These are phyloP conservation scores for Typhlichthys subterraneus DNA, from an alignment of 2,797 vertebrate species.

Conservation along the genomic window DNA sequence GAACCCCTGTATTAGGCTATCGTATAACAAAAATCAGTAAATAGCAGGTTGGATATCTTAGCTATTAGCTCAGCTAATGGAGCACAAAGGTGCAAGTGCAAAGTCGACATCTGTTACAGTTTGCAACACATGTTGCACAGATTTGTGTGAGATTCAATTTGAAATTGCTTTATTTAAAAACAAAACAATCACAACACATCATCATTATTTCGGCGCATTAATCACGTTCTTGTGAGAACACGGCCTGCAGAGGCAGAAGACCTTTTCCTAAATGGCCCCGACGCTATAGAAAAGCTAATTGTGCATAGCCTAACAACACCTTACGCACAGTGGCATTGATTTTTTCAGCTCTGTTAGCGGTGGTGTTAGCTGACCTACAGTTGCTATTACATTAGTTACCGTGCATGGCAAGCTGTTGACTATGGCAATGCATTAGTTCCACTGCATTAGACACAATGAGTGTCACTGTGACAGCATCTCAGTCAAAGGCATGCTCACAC, in stretches of 20 bases:
- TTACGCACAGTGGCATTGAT: constrained; percentile 22
- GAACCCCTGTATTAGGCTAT: constrained; percentile 24
- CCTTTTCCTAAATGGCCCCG: constrained; percentile 16
- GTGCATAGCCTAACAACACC: constrained; percentile 37
- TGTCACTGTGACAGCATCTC: constrained; percentile 68
- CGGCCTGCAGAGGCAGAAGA: constrained; percentile 13
- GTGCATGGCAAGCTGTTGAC: constrained; percentile 73
- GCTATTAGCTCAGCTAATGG: constrained; percentile 64
- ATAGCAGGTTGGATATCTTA: constrained; percentile 30
- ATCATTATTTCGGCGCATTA: background rate
- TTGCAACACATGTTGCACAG: constrained; percentile 37
- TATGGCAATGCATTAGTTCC: constrained; percentile 72
- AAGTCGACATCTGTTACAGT: constrained; percentile 50
- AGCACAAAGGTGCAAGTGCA: constrained; percentile 50
- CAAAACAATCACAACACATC: background rate
- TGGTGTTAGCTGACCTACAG: constrained; percentile 53
- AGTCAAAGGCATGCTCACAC: constrained; percentile 39
- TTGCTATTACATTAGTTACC: constrained; percentile 68
- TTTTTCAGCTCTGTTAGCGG: constrained; percentile 50
- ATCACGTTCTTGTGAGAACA: background rate
- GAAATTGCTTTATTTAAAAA: background rate
- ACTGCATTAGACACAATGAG: constrained; percentile 72
- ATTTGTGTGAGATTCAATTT: constrained; percentile 38
- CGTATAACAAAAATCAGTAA: background rate
- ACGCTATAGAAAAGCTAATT: constrained; percentile 29